A percentile compares a stretch with the other conserved stretches of the same genome.
Evolutionary conservation across 2,113 vertebrate genomes (phyloP).

Genomic region (Tor tambroides): DNA sequence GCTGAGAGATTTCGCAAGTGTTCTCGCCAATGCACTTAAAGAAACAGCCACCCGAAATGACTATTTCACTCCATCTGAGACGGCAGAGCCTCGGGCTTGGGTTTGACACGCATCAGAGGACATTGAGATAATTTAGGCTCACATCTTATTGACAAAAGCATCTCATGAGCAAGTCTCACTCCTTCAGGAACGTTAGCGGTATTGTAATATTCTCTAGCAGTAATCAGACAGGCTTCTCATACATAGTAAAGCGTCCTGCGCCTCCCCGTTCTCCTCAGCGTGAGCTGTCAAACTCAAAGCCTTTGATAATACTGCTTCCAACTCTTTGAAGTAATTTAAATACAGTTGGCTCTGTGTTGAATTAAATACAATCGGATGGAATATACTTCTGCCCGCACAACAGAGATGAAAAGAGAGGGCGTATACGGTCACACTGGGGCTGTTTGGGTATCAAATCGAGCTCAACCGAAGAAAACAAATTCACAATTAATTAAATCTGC

Average conservation of each 20-base stretch:
- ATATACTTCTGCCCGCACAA: slow-evolving; percentile 36
- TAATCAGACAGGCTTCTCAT: slow-evolving; percentile 48
- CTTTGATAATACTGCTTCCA: slow-evolving; percentile 47
- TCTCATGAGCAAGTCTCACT: slow-evolving; percentile 36
- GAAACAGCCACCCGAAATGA: not conserved
- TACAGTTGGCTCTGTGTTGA: slow-evolving; percentile 45
- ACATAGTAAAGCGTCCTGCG: slow-evolving; percentile 41
- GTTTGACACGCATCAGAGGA: not conserved
- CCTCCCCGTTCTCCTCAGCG: slow-evolving; percentile 37
- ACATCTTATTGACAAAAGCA: slow-evolving; percentile 39
- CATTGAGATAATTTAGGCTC: not conserved
- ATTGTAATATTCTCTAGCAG: slow-evolving; percentile 43
- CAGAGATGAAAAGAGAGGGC: slow-evolving; percentile 37
- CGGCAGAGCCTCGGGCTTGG: not conserved
- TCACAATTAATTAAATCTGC: not conserved
- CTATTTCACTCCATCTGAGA: not conserved
- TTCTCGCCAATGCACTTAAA: not conserved
- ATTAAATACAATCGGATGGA: slow-evolving; percentile 51
- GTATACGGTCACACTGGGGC: not conserved
- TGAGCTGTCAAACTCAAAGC: slow-evolving; percentile 59
- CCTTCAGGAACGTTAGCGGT: slow-evolving; percentile 26
- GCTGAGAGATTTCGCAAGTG: not conserved
- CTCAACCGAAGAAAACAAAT: not conserved
- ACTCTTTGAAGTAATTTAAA: slow-evolving; percentile 59
- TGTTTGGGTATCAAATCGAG: slow-evolving; percentile 2